phyloP scores from a whole-genome alignment of 1,140 invertebrate species.

The Sycophaga agraensis region DNA sequence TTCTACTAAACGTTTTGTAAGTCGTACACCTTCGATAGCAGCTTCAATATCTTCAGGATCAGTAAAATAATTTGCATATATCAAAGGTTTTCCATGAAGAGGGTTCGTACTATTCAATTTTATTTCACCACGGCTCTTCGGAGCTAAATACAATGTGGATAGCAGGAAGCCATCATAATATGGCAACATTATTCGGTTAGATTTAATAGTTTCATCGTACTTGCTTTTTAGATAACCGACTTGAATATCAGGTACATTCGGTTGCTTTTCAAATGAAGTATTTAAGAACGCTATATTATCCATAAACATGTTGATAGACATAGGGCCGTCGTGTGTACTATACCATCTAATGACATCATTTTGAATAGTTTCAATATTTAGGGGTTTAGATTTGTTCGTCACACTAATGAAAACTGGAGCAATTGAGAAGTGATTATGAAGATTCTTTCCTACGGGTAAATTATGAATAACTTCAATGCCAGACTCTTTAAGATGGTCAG shows the following conservation, averaged over 20 bases:
- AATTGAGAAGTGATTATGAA: slow-evolving; percentile 58
- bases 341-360: slow-evolving; percentile 8
- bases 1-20: neutral
- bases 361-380: neutral
- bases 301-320: neutral
- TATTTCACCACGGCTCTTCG: slow-evolving; percentile 17
- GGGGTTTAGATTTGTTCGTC: neutral
- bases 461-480: slow-evolving; percentile 43
- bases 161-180: slow-evolving; percentile 3
- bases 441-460: slow-evolving; percentile 52
- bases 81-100: neutral
- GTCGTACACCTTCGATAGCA: neutral
- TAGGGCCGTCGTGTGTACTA: slow-evolving; percentile 4
- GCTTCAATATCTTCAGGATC: neutral
- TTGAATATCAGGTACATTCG: slow-evolving; percentile 22
- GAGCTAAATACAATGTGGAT: neutral
- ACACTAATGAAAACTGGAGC: neutral
- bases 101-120: slow-evolving; percentile 13
- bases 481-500: slow-evolving; percentile 10
- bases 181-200: neutral
- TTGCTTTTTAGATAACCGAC: neutral
- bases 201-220: neutral
- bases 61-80: slow-evolving; percentile 6
- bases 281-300: neutral
- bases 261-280: neutral